Percentiles rank a stretch among this genome's conserved stretches.
Conservation (phyloP, 2,797 vertebrate species). For the Gallinago solitaria region DNA sequence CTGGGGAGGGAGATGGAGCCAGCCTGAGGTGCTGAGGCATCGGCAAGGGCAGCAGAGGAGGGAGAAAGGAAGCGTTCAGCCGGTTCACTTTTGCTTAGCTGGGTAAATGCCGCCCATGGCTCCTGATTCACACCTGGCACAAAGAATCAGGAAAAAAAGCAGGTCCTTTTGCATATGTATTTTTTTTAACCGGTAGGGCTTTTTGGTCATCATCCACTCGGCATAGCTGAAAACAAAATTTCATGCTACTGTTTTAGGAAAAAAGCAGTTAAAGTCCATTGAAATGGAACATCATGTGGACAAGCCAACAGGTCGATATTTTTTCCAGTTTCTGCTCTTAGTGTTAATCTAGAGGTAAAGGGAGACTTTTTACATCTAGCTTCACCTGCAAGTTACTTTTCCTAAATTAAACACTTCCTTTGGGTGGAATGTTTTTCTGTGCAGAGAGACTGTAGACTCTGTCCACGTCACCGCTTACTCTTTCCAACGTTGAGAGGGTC, state of each 20-base stretch:
- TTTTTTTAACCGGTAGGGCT: not conserved
- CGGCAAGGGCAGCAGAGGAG: not conserved
- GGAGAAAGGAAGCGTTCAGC: not conserved
- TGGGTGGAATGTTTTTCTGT: not conserved
- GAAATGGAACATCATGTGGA: not conserved
- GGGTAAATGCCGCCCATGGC: not conserved
- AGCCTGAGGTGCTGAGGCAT: constrained; percentile 46
- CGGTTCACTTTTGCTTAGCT: not conserved
- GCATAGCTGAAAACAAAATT: not conserved
- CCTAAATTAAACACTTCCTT: not conserved
- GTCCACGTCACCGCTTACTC: not conserved
- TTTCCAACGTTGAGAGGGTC: not conserved
- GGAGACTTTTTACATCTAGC: not conserved
- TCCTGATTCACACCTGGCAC: not conserved
- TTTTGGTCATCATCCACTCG: not conserved
- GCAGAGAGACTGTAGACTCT: not conserved
- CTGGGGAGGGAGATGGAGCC: not conserved
- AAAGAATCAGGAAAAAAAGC: not conserved
- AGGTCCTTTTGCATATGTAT: not conserved
- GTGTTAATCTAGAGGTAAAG: not conserved
- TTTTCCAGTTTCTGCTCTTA: not conserved
- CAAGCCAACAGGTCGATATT: not conserved
- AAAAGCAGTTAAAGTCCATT: not conserved
- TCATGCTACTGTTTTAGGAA: not conserved
- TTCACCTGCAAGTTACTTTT: not conserved